Percentiles rank a stretch among this genome's conserved stretches.
These are phyloP conservation scores for Sphinx pinastri DNA, from an alignment of 2,888 invertebrate species.

Conservation along the genomic window DNA sequence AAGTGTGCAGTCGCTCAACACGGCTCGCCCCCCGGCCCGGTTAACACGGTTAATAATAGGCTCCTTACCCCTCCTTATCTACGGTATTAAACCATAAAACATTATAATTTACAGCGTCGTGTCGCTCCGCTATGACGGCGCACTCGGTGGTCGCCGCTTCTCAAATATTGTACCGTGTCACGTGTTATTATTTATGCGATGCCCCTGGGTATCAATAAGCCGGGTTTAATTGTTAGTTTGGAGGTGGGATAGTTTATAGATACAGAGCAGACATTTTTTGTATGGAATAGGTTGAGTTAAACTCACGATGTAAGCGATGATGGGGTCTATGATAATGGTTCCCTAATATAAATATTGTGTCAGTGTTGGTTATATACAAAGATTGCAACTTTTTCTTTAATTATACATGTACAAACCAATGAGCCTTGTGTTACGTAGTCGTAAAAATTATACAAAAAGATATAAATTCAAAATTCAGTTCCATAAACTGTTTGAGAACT, in stretches of 20 bases:
- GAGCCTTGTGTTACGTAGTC: too few relatives aligned
- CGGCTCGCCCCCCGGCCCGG: slow-evolving; percentile 52
- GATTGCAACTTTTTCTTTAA: too few relatives aligned
- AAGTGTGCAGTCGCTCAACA: slow-evolving; percentile 30
- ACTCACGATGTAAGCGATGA: too few relatives aligned
- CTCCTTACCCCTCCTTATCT: slow-evolving; percentile 81
- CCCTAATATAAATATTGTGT: too few relatives aligned
- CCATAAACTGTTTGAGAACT: too few relatives aligned
- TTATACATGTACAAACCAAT: too few relatives aligned
- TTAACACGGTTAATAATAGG: slow-evolving; percentile 81
- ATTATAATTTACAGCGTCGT: slow-evolving; percentile 81
- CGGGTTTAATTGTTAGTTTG: slow-evolving; percentile 4
- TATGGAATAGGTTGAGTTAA: too few relatives aligned
- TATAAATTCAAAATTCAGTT: too few relatives aligned
- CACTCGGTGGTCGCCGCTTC: slow-evolving; percentile 30
- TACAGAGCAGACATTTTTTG: neutral
- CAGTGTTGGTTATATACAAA: too few relatives aligned
- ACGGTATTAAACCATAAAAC: slow-evolving; percentile 84
- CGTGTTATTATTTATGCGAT: slow-evolving; percentile 15
- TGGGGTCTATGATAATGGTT: too few relatives aligned
- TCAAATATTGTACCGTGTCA: slow-evolving; percentile 25
- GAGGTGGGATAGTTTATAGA: neutral
- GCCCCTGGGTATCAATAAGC: slow-evolving; percentile 15
- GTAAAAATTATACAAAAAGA: too few relatives aligned
- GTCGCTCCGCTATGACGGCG: slow-evolving; percentile 74